Base-by-base conservation (phyloP, 2,797 vertebrate genomes). In the Lagodon rhomboides region DNA sequence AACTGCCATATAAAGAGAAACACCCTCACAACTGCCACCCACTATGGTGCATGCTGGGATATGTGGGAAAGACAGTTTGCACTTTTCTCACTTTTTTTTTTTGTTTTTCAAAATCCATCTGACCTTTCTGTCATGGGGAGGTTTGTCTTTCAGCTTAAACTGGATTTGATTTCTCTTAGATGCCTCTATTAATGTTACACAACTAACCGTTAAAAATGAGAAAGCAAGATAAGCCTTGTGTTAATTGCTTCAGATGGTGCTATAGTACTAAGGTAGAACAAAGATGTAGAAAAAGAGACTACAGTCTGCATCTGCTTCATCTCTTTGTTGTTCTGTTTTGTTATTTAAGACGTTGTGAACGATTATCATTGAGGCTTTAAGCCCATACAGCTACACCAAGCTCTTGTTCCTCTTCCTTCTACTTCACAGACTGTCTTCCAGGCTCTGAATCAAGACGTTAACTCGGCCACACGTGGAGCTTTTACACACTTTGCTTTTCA, bases 171-270 rank as follows among this genome's bases (percentile, higher is more conserved):
- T 75, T 82, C 58, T 87, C 41, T 66, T 53, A 70, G 74, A 85
- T 68, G 81, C 74, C 79, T 90, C 82, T 72, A 25, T 82, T 60
- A 62, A 83, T 85, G 77, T 89, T 81, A 72, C 80, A 79, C 53
- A 73, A 54, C 69, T 83, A 74, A 77, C 69, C 11, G 18, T 87
- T 92, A 60, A 30, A 67, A 73, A 78, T 43, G 49, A 84, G 51
- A 80, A 80, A 82, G 89, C 68, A 58, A 87, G 73, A 74, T 55
- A 76, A 86, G 72, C 79, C 83, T 88, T 85, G 80, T 82, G 68
- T 83, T 62, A 70, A 77, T 79, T 87, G 88, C 88, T 93, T 92
- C 83, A 92, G 90, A 90, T 73, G 91, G 93, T 92, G 93, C 92
- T 91, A 91, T 87, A 85, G 79, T 87, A 72, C 86, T 84, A 92